Evolutionary conservation across 2,888 invertebrate genomes (phyloP).

Genomic region (Axea sp.): DNA sequence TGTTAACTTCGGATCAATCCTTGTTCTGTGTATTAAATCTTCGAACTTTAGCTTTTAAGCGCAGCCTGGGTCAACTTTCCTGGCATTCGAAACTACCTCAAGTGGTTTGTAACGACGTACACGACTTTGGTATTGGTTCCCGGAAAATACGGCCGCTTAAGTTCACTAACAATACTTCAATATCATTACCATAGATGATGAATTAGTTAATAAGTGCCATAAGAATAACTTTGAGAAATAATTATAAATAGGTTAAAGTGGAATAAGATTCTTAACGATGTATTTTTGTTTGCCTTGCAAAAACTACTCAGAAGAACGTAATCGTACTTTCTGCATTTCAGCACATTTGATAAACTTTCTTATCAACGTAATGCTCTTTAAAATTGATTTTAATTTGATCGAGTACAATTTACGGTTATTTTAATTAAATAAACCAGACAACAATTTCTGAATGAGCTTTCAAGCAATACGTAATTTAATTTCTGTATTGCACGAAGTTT

Average conservation of each 20-base stretch:
- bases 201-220: conserved; percentile 24
- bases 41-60: conserved; percentile 52
- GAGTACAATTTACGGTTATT: too few species aligned
- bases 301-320: too few species aligned
- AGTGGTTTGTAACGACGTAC: conserved; percentile 55
- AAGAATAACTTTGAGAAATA: too few species aligned
- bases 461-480: too few species aligned
- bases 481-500: too few species aligned
- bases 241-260: neutral
- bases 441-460: too few species aligned
- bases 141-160: conserved; percentile 41
- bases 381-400: too few species aligned
- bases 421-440: too few species aligned
- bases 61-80: conserved; percentile 43
- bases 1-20: conserved; percentile 47
- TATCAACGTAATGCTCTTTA: too few species aligned
- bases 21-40: conserved; percentile 41
- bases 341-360: too few species aligned
- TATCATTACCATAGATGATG: conserved; percentile 43
- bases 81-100: conserved; percentile 51
- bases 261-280: neutral
- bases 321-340: too few species aligned
- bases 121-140: conserved; percentile 44
- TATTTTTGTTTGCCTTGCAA: too few species aligned
- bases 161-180: conserved; percentile 44